Evolutionary conservation across 2,888 invertebrate species (phyloP), one percentile per base, ranked within the genome.

Genomic region (Drosophila subquinaria): DNA sequence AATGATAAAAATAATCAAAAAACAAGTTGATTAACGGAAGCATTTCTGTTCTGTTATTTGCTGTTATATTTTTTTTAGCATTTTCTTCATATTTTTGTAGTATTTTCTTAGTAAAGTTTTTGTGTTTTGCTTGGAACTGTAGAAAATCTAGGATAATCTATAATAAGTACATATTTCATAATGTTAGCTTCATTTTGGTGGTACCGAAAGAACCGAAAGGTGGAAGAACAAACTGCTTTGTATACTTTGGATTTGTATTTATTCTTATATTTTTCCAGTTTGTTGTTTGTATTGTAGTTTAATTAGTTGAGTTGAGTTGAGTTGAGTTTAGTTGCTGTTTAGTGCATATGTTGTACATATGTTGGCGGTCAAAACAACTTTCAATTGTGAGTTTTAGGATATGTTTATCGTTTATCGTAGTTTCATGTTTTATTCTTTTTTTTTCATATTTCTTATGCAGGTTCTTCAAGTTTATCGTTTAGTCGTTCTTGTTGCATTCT

Each of bases 151-250:
- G 73, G 75, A 51, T 79, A 69, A 74, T 71, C 61, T 82, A 74
- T 79, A 62, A 59, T 73, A 30, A 30, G 8, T 30, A 80, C 48
- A 30, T 30, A 80, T 55, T 17, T 62, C 15, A 62, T 57, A 43
- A 72, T 77, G 68, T 66, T 77, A 57, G 23, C 40, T 67, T 60
- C 36, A 50, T 60, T 88, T 88, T 87, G 89, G 89, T 84, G 89
- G 89, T 84, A 88, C 53, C 82, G 72, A 84, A 87, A 79, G 68
- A 81, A 76, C 73, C 76, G 73, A 88, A 78, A 79, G 85, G 75
- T 88, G 89, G 90, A 89, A 89, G 90, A 79, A 78, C 88, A 72
- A 81, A 78, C 76, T 56, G 59, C n/a, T 35, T 53, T 11, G 17
- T 27, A 27, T 27, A 4, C 23, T 23, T 11, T 20, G 13, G 38